Evolutionary conservation across 1,140 invertebrate species (phyloP).

Genomic region (Aphelinus certus): DNA sequence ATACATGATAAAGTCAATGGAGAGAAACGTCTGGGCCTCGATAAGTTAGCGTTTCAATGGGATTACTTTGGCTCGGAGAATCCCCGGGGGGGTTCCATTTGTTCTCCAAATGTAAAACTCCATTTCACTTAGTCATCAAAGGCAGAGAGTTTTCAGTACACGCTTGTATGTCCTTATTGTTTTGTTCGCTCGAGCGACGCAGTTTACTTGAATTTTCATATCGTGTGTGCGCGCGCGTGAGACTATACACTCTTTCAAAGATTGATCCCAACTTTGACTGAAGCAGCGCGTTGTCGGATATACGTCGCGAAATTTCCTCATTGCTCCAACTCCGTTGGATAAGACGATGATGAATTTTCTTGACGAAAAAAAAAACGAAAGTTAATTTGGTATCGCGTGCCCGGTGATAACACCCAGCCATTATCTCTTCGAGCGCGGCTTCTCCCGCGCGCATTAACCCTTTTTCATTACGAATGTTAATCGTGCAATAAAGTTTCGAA

Average conservation of each 20-base stretch:
- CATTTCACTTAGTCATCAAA: conserved; percentile 30
- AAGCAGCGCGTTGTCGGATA: too few species aligned
- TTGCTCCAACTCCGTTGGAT: too few species aligned
- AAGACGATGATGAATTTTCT: too few species aligned
- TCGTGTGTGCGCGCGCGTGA: background rate
- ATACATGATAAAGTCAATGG: conserved; percentile 6
- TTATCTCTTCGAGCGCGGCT: too few species aligned
- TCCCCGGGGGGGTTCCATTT: conserved; percentile 33
- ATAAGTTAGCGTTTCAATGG: conserved; percentile 40
- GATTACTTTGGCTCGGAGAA: conserved; percentile 36
- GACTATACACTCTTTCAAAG: background rate
- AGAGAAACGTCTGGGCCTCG: conserved; percentile 22
- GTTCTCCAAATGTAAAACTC: conserved; percentile 39
- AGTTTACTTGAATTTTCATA: too few species aligned
- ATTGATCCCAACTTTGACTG: too few species aligned
- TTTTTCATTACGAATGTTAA: conserved; percentile 7
- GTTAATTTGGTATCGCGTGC: too few species aligned
- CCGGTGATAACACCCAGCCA: too few species aligned
- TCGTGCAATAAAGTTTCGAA: conserved; percentile 21
- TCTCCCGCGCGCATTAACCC: background rate
- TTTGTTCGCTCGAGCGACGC: background rate
- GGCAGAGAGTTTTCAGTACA: conserved; percentile 19
- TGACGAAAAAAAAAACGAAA: too few species aligned
- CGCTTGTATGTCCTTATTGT: conserved; percentile 9
- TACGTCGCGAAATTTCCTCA: too few species aligned